These are phyloP conservation scores for Alentia gelatinosa DNA, from an alignment of 2,888 invertebrate species.

Conservation along the genomic window DNA sequence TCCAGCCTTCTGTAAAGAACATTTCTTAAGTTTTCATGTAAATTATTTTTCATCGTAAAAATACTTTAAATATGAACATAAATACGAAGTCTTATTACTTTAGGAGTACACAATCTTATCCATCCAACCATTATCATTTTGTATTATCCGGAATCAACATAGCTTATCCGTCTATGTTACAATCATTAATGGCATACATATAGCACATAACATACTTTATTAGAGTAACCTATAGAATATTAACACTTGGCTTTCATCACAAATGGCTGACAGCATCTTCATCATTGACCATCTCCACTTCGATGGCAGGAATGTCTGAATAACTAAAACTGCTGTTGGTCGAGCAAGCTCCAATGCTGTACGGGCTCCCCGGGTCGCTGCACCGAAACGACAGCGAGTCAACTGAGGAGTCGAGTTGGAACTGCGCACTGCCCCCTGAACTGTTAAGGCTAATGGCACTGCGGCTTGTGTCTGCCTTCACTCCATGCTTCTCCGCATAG, in stretches of 20 bases:
- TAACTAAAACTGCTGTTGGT: background rate
- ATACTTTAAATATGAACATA: background rate
- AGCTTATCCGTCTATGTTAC: too few relatives aligned
- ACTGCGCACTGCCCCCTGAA: background rate
- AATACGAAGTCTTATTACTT: background rate
- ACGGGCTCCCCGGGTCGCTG: background rate
- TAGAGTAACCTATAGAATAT: background rate
- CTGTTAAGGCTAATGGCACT: background rate
- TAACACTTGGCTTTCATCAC: background rate
- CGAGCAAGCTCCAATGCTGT: background rate
- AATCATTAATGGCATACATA: background rate
- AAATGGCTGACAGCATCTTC: conserved; percentile 45
- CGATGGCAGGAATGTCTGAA: background rate
- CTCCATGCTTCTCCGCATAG: background rate
- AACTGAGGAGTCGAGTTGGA: background rate
- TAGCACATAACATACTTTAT: background rate
- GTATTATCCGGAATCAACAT: too few relatives aligned
- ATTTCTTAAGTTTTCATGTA: too few relatives aligned
- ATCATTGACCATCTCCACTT: background rate
- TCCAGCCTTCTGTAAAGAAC: too few relatives aligned
- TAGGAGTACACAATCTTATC: background rate
- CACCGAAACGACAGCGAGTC: background rate
- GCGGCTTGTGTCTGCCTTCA: background rate
- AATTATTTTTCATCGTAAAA: too few relatives aligned
- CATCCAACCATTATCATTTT: background rate